Evolutionary conservation across 2,888 invertebrate species (phyloP).

Genomic region (Anagyrus pseudococci): DNA sequence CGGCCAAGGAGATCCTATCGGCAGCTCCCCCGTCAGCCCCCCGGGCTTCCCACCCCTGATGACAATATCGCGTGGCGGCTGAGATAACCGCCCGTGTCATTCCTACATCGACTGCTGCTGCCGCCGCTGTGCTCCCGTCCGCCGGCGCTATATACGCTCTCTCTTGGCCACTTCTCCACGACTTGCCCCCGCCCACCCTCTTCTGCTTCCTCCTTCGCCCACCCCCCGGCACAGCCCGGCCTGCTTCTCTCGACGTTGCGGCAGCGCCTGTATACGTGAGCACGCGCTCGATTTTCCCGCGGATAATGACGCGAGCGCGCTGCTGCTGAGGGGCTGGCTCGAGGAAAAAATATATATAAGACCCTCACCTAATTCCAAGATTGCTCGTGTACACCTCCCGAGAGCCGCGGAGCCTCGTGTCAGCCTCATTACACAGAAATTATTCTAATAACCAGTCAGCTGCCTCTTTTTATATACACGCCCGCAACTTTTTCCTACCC

Average conservation of each 20-base stretch:
- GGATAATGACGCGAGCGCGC: conserved; percentile 26
- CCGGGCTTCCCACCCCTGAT: conserved; percentile 53
- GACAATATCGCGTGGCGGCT: conserved; percentile 62
- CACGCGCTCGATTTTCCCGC: conserved; percentile 32
- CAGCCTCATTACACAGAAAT: too few species aligned
- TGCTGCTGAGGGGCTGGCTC: not conserved
- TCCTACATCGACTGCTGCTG: conserved; percentile 59
- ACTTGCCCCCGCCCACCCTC: not conserved
- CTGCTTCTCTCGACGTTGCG: not conserved
- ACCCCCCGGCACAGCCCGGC: too few species aligned
- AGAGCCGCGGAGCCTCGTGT: too few species aligned
- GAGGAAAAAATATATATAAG: conserved; percentile 10
- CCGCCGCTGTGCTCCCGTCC: conserved; percentile 22
- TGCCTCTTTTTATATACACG: too few species aligned
- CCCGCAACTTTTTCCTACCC: too few species aligned
- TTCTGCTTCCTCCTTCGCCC: too few species aligned
- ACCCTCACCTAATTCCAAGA: conserved; percentile 35
- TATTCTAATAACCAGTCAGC: too few species aligned
- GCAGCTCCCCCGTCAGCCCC: conserved; percentile 34
- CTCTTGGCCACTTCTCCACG: conserved; percentile 2
- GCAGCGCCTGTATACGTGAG: not conserved
- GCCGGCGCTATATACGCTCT: too few species aligned
- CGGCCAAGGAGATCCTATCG: conserved; percentile 52
- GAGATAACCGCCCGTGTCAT: conserved; percentile 62
- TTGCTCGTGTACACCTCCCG: not conserved